phyloP scores from a whole-genome alignment of 2,797 vertebrate genomes.

The Poeciliopsis infans region DNA sequence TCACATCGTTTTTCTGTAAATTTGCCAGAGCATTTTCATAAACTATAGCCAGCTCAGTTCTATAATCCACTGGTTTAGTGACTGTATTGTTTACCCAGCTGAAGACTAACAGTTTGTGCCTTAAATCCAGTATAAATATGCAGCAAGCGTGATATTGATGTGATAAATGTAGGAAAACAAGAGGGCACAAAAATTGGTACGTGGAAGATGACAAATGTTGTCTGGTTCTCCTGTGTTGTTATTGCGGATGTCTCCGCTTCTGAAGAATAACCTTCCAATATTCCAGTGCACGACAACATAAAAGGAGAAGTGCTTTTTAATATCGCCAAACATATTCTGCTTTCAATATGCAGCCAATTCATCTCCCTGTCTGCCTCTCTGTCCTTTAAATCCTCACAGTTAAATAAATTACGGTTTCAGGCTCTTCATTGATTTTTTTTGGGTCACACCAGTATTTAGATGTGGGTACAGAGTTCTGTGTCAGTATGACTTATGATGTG shows the following conservation, averaged over 20 bases:
- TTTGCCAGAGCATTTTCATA: conserved; percentile 2
- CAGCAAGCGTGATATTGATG: not conserved
- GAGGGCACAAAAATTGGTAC: not conserved
- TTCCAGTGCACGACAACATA: not conserved
- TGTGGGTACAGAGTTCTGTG: conserved; percentile 15
- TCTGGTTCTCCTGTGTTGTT: not conserved
- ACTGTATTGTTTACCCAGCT: conserved; percentile 12
- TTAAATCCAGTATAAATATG: not conserved
- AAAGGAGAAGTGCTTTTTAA: conserved; percentile 10
- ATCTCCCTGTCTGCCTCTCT: not conserved
- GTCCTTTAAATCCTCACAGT: conserved; percentile 4
- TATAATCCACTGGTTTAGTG: conserved; percentile 9
- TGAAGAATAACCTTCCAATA: conserved; percentile 3
- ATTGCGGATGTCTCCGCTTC: not conserved
- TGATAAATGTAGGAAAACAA: not conserved
- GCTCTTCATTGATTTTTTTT: conserved; percentile 29
- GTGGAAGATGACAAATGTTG: not conserved
- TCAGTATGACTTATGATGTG: conserved; percentile 32
- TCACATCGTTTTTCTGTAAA: conserved; percentile 12
- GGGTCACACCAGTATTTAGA: conserved; percentile 21
- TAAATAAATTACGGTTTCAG: conserved; percentile 29
- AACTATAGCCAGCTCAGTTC: not conserved
- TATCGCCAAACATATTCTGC: conserved; percentile 4
- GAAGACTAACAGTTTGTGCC: conserved; percentile 1
- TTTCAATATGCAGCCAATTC: conserved; percentile 9